These are phyloP conservation scores for Hymenopus coronatus DNA, from an alignment of 2,888 invertebrate species.

Conservation along the genomic window DNA sequence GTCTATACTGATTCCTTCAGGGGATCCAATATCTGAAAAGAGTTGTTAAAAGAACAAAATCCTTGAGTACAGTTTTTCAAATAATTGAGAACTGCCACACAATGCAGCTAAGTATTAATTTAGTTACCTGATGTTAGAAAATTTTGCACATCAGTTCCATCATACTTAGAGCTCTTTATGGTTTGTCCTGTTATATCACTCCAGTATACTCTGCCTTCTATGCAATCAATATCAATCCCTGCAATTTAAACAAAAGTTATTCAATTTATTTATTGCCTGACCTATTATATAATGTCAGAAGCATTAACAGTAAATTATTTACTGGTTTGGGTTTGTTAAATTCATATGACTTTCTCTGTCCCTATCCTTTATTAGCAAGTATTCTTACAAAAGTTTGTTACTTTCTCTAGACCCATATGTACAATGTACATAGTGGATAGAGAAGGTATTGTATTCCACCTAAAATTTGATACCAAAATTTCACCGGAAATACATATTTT, in stretches of 20 bases:
- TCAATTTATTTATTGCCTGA: not conserved
- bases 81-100: not conserved
- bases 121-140: slow-evolving; percentile 58
- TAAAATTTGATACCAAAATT: too few relatives aligned
- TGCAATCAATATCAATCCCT: slow-evolving; percentile 86
- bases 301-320: too few relatives aligned
- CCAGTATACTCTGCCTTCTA: slow-evolving; percentile 83
- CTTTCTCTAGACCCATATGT: too few relatives aligned
- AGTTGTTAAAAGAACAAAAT: not conserved
- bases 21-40: slow-evolving; percentile 62
- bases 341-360: too few relatives aligned
- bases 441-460: too few relatives aligned
- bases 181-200: slow-evolving; percentile 82
- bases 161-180: slow-evolving; percentile 72
- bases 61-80: not conserved
- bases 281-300: not conserved
- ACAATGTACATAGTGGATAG: too few relatives aligned
- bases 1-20: slow-evolving; percentile 93
- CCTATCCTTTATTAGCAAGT: too few relatives aligned
- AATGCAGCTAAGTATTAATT: not conserved
- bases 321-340: too few relatives aligned
- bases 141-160: slow-evolving; percentile 66
- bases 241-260: slow-evolving; percentile 3
- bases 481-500: too few relatives aligned
- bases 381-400: too few relatives aligned